Evolutionary conservation across 2,797 vertebrate genomes (phyloP).

Genomic region (Microctenopoma steveboyesi): DNA sequence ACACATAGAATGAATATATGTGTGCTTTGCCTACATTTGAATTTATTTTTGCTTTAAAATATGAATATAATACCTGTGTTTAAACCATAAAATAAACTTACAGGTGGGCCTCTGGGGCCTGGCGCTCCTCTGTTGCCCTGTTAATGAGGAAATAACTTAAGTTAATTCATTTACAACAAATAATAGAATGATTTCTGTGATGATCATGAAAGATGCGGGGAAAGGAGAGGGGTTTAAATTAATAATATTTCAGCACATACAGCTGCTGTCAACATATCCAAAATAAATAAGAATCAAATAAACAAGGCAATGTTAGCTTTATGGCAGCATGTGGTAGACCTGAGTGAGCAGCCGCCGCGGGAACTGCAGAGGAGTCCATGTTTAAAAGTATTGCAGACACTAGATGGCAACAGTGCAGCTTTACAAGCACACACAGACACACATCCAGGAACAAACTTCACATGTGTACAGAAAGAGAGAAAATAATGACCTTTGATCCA

Average conservation of each 20-base stretch:
- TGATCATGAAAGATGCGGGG: neutral
- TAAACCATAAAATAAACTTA: slow-evolving; percentile 61
- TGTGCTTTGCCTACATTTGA: too few relatives aligned
- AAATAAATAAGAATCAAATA: too few relatives aligned
- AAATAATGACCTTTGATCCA: slow-evolving; percentile 80
- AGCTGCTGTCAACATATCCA: too few relatives aligned
- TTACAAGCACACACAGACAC: slow-evolving; percentile 6
- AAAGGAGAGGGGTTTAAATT: too few relatives aligned
- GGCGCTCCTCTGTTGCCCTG: slow-evolving; percentile 83
- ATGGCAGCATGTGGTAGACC: neutral
- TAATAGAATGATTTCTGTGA: neutral
- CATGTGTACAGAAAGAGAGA: neutral
- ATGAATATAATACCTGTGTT: neutral
- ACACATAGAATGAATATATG: too few relatives aligned
- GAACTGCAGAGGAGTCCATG: neutral
- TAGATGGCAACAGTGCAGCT: slow-evolving; percentile 10
- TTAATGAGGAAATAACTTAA: slow-evolving; percentile 22
- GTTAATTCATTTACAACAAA: neutral
- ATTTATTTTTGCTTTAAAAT: neutral
- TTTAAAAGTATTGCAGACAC: neutral
- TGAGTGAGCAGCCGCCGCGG: neutral
- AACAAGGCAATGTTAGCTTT: too few relatives aligned
- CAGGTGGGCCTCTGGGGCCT: slow-evolving; percentile 80
- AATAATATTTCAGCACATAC: too few relatives aligned
- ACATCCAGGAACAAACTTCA: slow-evolving; percentile 2